Percentiles rank a stretch among this genome's conserved stretches.
phyloP scores from a whole-genome alignment of 1,140 invertebrate species.

The Euglossa dilemma region DNA sequence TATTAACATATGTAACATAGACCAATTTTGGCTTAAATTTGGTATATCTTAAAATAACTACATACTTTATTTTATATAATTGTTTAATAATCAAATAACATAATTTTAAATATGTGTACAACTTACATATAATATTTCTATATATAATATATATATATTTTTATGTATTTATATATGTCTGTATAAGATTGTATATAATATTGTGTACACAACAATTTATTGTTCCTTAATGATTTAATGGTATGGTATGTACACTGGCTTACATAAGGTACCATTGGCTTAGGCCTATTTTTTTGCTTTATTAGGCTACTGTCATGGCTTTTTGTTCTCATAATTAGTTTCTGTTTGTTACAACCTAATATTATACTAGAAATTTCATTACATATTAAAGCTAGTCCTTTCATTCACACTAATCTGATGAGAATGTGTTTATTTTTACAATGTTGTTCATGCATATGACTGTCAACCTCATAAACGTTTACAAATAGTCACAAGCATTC shows the following conservation, averaged over 20 bases:
- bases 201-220: constrained; percentile 69
- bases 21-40: constrained; percentile 39
- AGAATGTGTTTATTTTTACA: constrained; percentile 44
- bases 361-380: constrained; percentile 52
- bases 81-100: constrained; percentile 68
- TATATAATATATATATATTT: constrained; percentile 62
- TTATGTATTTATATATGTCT: constrained; percentile 59
- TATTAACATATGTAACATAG: constrained; percentile 15
- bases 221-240: constrained; percentile 68
- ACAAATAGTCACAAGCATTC: constrained; percentile 22
- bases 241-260: constrained; percentile 74
- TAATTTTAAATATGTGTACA: constrained; percentile 67
- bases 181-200: constrained; percentile 53
- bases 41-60: constrained; percentile 45
- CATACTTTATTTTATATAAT: constrained; percentile 69
- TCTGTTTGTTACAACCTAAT: constrained; percentile 31
- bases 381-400: constrained; percentile 63
- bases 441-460: constrained; percentile 38
- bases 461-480: constrained; percentile 11
- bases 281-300: constrained; percentile 71
- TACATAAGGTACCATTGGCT: constrained; percentile 73
- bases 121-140: constrained; percentile 55
- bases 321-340: constrained; percentile 56
- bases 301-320: constrained; percentile 74
- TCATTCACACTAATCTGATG: constrained; percentile 41